Percentiles rank a stretch among this genome's conserved stretches.
These are phyloP conservation scores for Eurytoma adleriae DNA, from an alignment of 2,888 invertebrate genomes.

Conservation along the genomic window DNA sequence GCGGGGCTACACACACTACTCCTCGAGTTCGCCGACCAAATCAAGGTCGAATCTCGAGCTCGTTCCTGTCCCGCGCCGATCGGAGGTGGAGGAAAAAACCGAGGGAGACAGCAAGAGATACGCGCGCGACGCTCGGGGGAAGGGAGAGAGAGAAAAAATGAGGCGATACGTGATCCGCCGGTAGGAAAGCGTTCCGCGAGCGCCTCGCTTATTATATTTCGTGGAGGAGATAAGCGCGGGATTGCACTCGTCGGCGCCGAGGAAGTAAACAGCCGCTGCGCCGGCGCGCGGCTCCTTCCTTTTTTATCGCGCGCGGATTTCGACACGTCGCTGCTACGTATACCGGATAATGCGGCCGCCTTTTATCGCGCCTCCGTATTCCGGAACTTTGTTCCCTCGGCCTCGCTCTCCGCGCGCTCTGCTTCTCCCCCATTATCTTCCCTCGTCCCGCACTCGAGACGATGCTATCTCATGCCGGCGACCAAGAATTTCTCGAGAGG, in stretches of 20 bases:
- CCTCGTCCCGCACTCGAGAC: not conserved
- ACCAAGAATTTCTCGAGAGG: conserved; percentile 14
- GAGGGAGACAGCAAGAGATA: not conserved
- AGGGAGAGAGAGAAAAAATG: no score
- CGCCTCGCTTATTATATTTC: not conserved
- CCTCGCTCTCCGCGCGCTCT: not conserved
- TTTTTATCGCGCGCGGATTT: conserved; percentile 39
- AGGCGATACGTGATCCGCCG: no score
- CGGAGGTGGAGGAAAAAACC: not conserved
- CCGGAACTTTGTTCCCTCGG: not conserved
- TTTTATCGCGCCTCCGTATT: conserved; percentile 12
- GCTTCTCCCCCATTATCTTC: not conserved
- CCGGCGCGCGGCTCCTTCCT: not conserved
- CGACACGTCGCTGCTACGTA: conserved; percentile 35
- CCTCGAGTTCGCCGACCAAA: conserved; percentile 65
- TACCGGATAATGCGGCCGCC: not conserved
- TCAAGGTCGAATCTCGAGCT: conserved; percentile 62
- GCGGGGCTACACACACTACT: not conserved
- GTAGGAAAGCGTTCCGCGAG: no score
- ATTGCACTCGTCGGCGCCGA: not conserved
- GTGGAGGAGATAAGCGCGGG: conserved; percentile 1
- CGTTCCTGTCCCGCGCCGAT: conserved; percentile 16
- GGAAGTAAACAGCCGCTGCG: not conserved
- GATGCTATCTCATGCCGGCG: conserved; percentile 21
- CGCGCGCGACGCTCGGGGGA: not conserved